Base-by-base conservation (phyloP, 2,797 vertebrate species). In the Pipistrellus pipistrellus region DNA sequence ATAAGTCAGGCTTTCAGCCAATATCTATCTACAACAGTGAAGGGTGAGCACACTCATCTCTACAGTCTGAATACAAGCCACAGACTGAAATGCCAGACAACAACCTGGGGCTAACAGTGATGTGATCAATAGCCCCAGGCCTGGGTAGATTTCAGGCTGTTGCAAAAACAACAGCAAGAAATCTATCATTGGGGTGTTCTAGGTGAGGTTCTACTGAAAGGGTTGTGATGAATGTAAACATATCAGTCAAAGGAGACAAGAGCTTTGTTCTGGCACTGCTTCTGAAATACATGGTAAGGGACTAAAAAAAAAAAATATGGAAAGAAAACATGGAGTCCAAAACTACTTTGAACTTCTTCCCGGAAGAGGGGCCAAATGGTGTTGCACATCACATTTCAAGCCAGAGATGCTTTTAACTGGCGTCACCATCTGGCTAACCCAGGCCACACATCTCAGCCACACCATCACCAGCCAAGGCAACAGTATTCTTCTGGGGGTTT, bases 241-340 rank as follows among this genome's bases (percentile, higher is more conserved):
- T 25, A 71, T 78, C 66, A 92, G 51, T 91, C 53, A 69, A 32
- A 72, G 6, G 15, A 90, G 53, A 12, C 21, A 68, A 69, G 6
- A 10, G 3, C 23, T 85, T 85, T 76, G 71, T 25, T 75, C 75
- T 91, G 69, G 51, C 53, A n/a, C 32, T 76, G 48, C 27, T 82
- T 94, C 75, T 76, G 46, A 88, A 80, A 64, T 51, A 6, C 6
- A 85, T 30, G 20, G 53, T 35, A 38, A 71, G 20, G 73, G 8
- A 90, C 23, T 87, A 94, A 93, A 3, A 93, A 95, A 93, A 3
- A 93, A 78, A 95, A 95, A 93, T 35, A 41, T 12, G 18, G 25
- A 72, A 82, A 92, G 83, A 53, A 88, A 64, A 55, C 35, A 64
- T 38, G 57, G 88, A 53, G 53, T 55, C 46, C 27, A 25, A 85